phyloP scores from a whole-genome alignment of 2,888 invertebrate species.

The Eudemis profundana region DNA sequence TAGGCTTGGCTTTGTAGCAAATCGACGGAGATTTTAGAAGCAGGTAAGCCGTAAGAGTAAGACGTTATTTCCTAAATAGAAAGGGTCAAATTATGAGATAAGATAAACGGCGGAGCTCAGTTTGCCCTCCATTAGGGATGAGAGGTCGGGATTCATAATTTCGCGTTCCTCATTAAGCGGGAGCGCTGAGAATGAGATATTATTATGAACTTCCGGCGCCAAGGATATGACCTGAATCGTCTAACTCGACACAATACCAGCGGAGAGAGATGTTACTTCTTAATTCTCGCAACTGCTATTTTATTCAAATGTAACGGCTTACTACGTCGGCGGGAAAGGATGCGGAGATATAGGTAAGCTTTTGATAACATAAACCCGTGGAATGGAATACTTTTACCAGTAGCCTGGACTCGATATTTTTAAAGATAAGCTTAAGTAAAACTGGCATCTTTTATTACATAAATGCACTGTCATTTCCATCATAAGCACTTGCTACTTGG shows the following conservation, averaged over 20 bases:
- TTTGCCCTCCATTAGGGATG: slow-evolving; percentile 61
- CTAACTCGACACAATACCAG: slow-evolving; percentile 32
- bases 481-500: too few relatives aligned
- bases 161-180: slow-evolving; percentile 68
- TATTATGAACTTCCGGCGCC: slow-evolving; percentile 63
- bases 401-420: not conserved
- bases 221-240: slow-evolving; percentile 56
- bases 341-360: slow-evolving; percentile 13
- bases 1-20: slow-evolving; percentile 20
- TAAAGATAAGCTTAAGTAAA: not conserved
- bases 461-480: not conserved
- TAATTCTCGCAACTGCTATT: slow-evolving; percentile 31
- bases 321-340: slow-evolving; percentile 16
- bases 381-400: slow-evolving; percentile 1
- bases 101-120: slow-evolving; percentile 48
- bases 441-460: not conserved
- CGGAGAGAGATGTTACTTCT: slow-evolving; percentile 31
- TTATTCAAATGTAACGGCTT: slow-evolving; percentile 34
- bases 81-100: slow-evolving; percentile 56
- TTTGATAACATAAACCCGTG: not conserved
- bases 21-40: not conserved
- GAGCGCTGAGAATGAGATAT: slow-evolving; percentile 63
- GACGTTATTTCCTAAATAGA: slow-evolving; percentile 36
- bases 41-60: slow-evolving; percentile 25
- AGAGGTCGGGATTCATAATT: slow-evolving; percentile 66